phyloP scores from a whole-genome alignment of 2,113 vertebrate species.

The Chaetura pelagica region DNA sequence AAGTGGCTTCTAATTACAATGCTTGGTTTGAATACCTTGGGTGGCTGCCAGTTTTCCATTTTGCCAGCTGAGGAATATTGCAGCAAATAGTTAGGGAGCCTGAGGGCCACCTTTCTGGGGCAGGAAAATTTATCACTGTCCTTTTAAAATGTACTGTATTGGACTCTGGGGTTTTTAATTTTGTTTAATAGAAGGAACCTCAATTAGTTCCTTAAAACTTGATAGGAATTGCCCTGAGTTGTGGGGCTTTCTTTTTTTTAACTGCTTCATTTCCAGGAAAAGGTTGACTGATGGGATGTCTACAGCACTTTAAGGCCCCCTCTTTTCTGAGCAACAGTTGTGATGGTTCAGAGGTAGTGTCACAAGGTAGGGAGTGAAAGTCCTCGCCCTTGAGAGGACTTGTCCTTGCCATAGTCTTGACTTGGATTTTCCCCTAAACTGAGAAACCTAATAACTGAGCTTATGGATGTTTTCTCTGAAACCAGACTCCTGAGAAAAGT shows the following conservation, averaged over 20 bases:
- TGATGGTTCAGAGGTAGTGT: not conserved
- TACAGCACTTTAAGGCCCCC: not conserved
- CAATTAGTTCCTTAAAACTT: not conserved
- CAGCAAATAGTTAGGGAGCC: not conserved
- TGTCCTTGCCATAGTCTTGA: not conserved
- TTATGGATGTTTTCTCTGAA: not conserved
- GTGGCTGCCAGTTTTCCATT: conserved; percentile 44
- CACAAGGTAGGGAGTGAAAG: not conserved
- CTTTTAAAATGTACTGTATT: not conserved
- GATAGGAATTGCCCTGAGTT: not conserved
- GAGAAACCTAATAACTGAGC: not conserved
- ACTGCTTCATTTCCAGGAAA: not conserved
- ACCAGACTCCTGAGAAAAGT: not conserved
- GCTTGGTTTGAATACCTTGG: conserved; percentile 39
- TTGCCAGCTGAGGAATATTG: conserved; percentile 14
- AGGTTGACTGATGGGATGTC: not conserved
- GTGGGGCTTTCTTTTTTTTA: not conserved
- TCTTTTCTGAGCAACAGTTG: not conserved
- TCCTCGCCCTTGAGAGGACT: not conserved
- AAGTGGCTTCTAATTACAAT: conserved; percentile 58
- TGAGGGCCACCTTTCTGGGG: not conserved
- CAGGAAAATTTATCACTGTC: conserved; percentile 1
- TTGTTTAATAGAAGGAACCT: not conserved
- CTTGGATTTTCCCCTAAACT: not conserved
- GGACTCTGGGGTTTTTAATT: not conserved